A percentile compares a stretch with the other conserved stretches of the same genome.
Evolutionary conservation across 2,797 vertebrate genomes (phyloP).

Genomic region (Ctenochaetus hawaiiensis): DNA sequence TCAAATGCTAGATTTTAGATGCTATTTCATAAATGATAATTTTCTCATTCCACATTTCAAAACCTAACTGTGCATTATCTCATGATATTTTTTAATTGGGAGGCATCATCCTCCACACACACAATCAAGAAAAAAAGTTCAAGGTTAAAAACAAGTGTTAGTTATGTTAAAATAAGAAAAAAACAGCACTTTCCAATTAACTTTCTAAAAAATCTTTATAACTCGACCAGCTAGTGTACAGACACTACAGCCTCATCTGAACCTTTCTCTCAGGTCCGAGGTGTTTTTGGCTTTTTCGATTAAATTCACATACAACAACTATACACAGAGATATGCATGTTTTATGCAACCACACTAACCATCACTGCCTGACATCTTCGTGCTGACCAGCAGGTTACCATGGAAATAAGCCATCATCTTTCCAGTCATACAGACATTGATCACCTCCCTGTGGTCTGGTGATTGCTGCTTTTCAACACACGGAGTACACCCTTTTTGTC

Average conservation of each 20-base stretch:
- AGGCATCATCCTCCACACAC: background rate
- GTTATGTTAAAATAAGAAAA: background rate
- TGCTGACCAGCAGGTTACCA: constrained; percentile 68
- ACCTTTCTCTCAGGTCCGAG: constrained; percentile 48
- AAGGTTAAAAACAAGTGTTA: constrained; percentile 1
- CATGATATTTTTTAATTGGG: background rate
- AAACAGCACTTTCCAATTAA: background rate
- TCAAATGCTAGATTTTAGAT: background rate
- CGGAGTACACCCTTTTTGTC: constrained; percentile 33
- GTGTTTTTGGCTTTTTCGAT: constrained; percentile 35
- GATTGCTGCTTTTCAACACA: constrained; percentile 63
- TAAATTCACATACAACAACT: constrained; percentile 23
- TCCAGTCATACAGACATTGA: constrained; percentile 72
- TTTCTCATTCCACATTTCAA: background rate
- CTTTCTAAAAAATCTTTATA: constrained; percentile 52
- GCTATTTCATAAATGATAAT: background rate
- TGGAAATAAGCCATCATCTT: constrained; percentile 74
- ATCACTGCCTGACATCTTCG: constrained; percentile 50
- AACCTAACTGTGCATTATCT: background rate
- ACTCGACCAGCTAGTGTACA: constrained; percentile 11
- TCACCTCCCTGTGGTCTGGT: constrained; percentile 63
- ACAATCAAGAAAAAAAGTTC: background rate
- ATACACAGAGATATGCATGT: constrained; percentile 18
- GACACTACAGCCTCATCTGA: constrained; percentile 31
- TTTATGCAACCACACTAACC: constrained; percentile 42